Conservation (phyloP, 2,113 vertebrate genomes). For the Hylia prasina region DNA sequence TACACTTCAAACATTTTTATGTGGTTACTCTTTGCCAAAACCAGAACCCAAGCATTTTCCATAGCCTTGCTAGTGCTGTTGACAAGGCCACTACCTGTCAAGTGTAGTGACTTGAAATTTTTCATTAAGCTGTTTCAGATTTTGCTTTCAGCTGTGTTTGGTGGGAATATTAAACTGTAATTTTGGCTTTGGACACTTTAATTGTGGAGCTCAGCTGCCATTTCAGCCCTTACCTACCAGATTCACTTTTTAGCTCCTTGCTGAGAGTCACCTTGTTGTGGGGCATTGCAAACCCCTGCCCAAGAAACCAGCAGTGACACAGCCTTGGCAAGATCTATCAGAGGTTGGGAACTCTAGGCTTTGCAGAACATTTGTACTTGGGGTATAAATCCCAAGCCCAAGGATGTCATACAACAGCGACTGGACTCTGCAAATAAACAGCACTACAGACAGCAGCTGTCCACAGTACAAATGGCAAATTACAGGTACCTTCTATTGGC, state of each 20-base stretch:
- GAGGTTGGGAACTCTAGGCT: neutral
- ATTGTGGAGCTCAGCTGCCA: neutral
- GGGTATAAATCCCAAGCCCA: neutral
- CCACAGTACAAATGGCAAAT: neutral
- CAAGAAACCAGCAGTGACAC: neutral
- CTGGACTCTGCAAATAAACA: neutral
- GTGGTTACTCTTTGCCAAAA: neutral
- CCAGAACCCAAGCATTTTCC: neutral
- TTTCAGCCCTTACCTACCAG: neutral
- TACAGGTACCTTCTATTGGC: accelerated
- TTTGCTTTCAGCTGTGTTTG: neutral
- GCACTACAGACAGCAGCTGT: neutral
- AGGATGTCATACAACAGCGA: neutral
- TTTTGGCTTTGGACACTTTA: neutral
- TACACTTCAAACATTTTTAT: neutral
- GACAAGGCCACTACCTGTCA: neutral
- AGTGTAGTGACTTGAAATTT: neutral
- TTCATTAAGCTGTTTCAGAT: neutral
- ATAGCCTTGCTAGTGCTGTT: neutral
- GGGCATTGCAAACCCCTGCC: neutral
- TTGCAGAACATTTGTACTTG: neutral
- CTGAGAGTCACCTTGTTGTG: neutral
- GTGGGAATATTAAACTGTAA: neutral
- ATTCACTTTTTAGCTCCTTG: neutral
- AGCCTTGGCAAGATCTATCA: neutral